Evolutionary conservation across 2,113 vertebrate species (phyloP), one percentile per base, ranked within the genome.

Genomic region (Protobothrops flavoviridis): DNA sequence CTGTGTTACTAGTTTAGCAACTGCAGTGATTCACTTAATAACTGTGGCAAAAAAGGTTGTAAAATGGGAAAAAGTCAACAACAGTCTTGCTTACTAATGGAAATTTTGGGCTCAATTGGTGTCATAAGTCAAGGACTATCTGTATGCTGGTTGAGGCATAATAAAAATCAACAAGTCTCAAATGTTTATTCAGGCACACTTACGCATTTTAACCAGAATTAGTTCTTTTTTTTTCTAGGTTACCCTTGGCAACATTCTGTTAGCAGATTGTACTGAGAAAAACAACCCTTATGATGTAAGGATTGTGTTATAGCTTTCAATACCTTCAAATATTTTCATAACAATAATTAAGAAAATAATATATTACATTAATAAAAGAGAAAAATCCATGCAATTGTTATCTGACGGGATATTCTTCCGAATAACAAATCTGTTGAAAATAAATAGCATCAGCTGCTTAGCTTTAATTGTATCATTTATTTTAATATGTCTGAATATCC

Each of bases 241-340:
- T 92, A 52, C n/a, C 45, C 13, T 88, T 87, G 13, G 29, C 85
- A 92, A 92, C 56, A 24, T 39, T 87, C 45, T 87, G 45, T 12
- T 24, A 87, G 53, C 20, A 50, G 29, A 13, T 13, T 52, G 17
- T 43, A 69, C 9, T 53, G 86, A 26, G 26, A 24, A 69, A 88
- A 69, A 69, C 86, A 7, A 7, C 4, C 21, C 20, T 11, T 69
- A 88, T 53, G 21, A 53, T 23, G 26, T 23, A 9, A 4, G 43
- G 33, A 12, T 88, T 64, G 57, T 45, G 50, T 0, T 91, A 92
- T 89, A 90, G 81, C 48, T 8, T 91, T 93, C 29, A 21, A 57
- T 3, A 53, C 85, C 13, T 33, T 61, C 11, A 92, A 93, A 50
- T 57, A 55, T 39, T 91, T 95, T 9, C 92, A 93, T 39, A 90